Evolutionary conservation across 2,888 invertebrate species (phyloP).

Genomic region (Eledone cirrhosa): DNA sequence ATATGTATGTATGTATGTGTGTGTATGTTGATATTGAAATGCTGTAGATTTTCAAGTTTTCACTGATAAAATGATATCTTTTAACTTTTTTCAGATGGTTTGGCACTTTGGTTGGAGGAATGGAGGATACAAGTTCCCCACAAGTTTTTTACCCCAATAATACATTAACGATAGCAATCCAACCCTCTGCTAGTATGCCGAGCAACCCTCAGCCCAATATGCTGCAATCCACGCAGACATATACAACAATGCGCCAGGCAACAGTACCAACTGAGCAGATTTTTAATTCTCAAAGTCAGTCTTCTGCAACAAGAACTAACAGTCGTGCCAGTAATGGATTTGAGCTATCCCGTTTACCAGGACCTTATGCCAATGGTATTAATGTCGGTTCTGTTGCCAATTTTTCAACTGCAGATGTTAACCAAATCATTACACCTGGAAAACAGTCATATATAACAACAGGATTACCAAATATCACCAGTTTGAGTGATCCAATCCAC

Average conservation of each 20-base stretch:
- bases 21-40: neutral
- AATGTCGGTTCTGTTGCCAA: conserved; percentile 4
- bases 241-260: conserved; percentile 8
- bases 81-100: conserved; percentile 16
- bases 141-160: neutral
- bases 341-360: conserved; percentile 17
- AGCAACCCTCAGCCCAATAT: conserved; percentile 22
- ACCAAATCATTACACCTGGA: conserved; percentile 11
- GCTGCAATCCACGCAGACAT: conserved; percentile 16
- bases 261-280: conserved; percentile 10
- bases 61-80: neutral
- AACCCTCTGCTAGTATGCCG: conserved; percentile 16
- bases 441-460: conserved; percentile 29
- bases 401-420: conserved; percentile 19
- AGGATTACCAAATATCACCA: conserved; percentile 29
- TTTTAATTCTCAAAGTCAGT: conserved; percentile 24
- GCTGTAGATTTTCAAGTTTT: neutral
- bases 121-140: conserved; percentile 11
- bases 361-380: conserved; percentile 22
- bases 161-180: neutral
- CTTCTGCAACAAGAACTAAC: conserved; percentile 7
- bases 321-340: conserved; percentile 18
- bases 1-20: neutral
- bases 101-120: conserved; percentile 1
- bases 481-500: conserved; percentile 31